Evolutionary conservation across 1,140 invertebrate species (phyloP), one percentile per base, ranked within the genome.

Genomic region (Lutraria rhynchaena): DNA sequence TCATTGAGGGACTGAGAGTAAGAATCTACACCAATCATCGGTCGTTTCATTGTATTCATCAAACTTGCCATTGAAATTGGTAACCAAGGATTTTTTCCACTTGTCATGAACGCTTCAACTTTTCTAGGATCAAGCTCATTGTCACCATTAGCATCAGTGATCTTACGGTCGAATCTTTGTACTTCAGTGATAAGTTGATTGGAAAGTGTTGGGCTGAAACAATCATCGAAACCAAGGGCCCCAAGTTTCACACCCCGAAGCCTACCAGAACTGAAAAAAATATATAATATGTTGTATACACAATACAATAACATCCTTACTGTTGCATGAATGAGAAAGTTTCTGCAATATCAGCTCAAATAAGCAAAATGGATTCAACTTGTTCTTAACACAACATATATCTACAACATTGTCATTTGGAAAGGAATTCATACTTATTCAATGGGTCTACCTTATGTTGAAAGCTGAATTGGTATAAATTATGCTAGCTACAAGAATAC

Each of bases 11-110:
- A 24, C 7, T 61, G n/a, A 0, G 81, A 71, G 4, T 82, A 75
- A 1, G 95, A 95, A 0, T 95, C 95, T 90, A 96, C 96, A 11
- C 95, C 96, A 83, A 97, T 95, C 91, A 96, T 95, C 0, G 95
- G 95, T 75, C 95, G 95, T 85, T 94, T 94, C 86, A 96, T 95
- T 1, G 95, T 83, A 55, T 88, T 87, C 84, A 91, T 88, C 11
- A 90, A 60, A 35, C 85, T 78, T 24, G 89, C 88, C 63, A 90
- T 69, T 0, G 89, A 83, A 5, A 88, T n/a, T 81, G 71, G 0
- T 86, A 84, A n/a, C 86, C 77, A 70, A 0, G 75, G 75, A 17
- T 74, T 24, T 3, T 31, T 19, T 19, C 71, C 71, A 13, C 71
- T n/a, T 22, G 55, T 90, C n/a, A 87, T 75, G 67, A 89, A 91